Evolutionary conservation across 2,888 invertebrate species (phyloP), one percentile per base, ranked within the genome.

Genomic region (Plagiodera versicolora): DNA sequence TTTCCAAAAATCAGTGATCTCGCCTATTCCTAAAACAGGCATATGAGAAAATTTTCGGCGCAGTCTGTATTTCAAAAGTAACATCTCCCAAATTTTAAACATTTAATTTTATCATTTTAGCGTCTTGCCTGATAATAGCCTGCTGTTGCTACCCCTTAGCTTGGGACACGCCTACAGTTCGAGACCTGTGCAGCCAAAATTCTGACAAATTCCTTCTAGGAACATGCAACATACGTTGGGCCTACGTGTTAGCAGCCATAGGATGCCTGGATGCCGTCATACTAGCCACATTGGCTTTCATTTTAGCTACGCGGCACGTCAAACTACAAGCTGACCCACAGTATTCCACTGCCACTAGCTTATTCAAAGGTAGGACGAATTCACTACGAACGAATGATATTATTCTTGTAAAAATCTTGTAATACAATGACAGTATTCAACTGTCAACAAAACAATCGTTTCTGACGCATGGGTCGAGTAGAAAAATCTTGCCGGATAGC

Each of bases 141-240:
- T 94, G 96, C 67, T 87, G 91, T 6, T 87, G 92, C 47, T 98
- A 91, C 82, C 97, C 98, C 0, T 89, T 92, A 6, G 96, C 94
- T 1, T 98, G 96, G 95, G 89, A 92, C 74, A 89, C 93, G 54
- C 86, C 89, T 1, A 84, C 87, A 59, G 92, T 97, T 30, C 87
- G 89, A 66, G 88, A 89, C 74, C 91, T 96, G 1, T 98, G 98
- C 74, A 95, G 95, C 0, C 47, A 63, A 1, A 86, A 89, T 10
- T 91, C 92, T 0, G 90, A 90, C 72, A 89, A 89, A 71, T 92
- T 88, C 68, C 83, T 85, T 73, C 83, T 85, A 81, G 97, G 95
- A 35, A 87, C 90, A 19, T 98, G 98, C 77, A 91, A 90, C 65
- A 86, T 98, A 56, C 87, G 94, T 73, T 95, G 95, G 95, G 96